Evolutionary conservation across 2,888 invertebrate species (phyloP), one percentile per base, ranked within the genome.

Genomic region (Unio pictorum): DNA sequence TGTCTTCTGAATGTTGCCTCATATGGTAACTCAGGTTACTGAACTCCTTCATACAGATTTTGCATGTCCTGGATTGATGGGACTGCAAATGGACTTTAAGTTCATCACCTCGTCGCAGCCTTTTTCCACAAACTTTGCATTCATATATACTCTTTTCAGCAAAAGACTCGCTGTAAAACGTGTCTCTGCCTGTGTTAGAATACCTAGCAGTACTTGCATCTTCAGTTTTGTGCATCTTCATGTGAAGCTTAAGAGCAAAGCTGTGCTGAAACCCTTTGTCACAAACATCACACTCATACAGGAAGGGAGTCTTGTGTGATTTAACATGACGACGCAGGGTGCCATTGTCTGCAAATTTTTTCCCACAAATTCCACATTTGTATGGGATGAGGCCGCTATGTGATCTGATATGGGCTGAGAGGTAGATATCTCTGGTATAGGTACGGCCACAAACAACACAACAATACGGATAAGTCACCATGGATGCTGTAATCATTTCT

Each of bases 301-400:
- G 45, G 45, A 45, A 45, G 45, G 45, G 61, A 65, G 58, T 64
- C 55, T 66, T 72, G 60, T 75, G 75, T 54, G 61, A 54, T 55
- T 69, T 65, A 23, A 75, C 67, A 65, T 75, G 75, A 17, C 7
- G 30, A 8, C 59, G 55, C 30, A 75, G 65, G 6, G 55, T 28
- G 11, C 55, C 61, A 26, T 69, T 28, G 58, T 69, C 65, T 26
- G 69, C 68, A 66, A 79, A 81, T 55, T 69, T 74, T 57, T 74
- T 72, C 15, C 68, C 67, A 71, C 81, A 81, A n/a, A 81, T 70
- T 54, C 78, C 79, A 77, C 81, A 81, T 57, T 75, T 73, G 60
- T 72, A 72, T 17, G 69, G 60, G 58, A 68, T 30, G 11, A 45
- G 45, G 45, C 45, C 45, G 15, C 45, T 45, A 45, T 64, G 64